Evolutionary conservation across 2,797 vertebrate species (phyloP).

Genomic region (Cercopithecus hamlyni): DNA sequence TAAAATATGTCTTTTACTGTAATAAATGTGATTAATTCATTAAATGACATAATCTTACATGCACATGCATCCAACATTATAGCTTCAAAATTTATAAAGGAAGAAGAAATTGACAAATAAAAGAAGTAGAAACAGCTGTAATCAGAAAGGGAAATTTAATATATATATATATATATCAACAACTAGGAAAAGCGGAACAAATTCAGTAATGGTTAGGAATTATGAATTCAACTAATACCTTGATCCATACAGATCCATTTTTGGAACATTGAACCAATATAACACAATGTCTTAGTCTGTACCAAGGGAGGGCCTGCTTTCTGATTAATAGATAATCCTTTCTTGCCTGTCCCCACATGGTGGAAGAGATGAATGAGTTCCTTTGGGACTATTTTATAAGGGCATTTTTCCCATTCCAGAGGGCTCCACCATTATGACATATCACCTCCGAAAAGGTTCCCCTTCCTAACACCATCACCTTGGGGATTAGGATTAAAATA

Average conservation of each 20-base stretch:
- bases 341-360: neutral
- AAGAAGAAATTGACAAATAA: neutral
- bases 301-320: neutral
- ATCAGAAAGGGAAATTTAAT: neutral
- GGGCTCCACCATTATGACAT: neutral
- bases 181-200: neutral
- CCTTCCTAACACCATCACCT: neutral
- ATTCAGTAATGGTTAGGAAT: neutral
- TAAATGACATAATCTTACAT: neutral
- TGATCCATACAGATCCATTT: neutral
- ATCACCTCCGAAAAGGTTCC: neutral
- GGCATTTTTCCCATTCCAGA: neutral
- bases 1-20: neutral
- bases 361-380: neutral
- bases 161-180: neutral
- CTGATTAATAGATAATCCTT: neutral
- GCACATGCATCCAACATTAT: neutral
- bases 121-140: neutral
- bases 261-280: neutral
- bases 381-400: neutral
- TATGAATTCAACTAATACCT: neutral
- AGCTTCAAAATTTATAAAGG: neutral
- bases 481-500: neutral
- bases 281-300: neutral
- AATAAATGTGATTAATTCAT: neutral